A percentile compares a stretch with the other conserved stretches of the same genome.
Evolutionary conservation across 2,113 vertebrate genomes (phyloP).

Genomic region (Paracanthobrama guichenoti): DNA sequence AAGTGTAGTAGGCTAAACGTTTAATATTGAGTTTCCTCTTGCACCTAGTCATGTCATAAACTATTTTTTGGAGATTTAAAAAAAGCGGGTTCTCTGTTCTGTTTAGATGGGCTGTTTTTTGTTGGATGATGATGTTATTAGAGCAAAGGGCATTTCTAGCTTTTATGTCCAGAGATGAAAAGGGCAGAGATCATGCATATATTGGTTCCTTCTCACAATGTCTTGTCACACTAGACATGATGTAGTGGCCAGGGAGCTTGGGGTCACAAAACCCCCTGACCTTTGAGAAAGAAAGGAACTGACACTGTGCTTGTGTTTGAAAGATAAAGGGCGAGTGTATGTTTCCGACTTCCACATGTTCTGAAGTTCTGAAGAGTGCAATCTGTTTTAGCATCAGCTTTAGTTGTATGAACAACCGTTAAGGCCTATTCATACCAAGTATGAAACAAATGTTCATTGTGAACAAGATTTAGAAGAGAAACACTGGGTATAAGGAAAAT

Average conservation of each 20-base stretch:
- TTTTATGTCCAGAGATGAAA: conserved; percentile 30
- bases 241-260: conserved; percentile 17
- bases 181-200: conserved; percentile 37
- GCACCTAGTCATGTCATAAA: background rate
- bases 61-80: background rate
- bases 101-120: background rate
- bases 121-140: background rate
- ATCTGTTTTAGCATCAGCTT: background rate
- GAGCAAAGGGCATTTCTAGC: conserved; percentile 36
- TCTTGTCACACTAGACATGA: conserved; percentile 43
- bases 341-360: conserved; percentile 24
- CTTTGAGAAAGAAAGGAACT: conserved; percentile 12
- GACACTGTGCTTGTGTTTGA: background rate
- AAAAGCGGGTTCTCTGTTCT: background rate
- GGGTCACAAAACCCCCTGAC: conserved; percentile 36
- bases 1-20: background rate
- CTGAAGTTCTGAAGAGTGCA: conserved; percentile 13
- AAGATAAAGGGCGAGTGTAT: background rate
- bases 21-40: background rate
- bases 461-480: background rate
- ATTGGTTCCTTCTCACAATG: conserved; percentile 19
- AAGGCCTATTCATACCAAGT: background rate
- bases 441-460: background rate
- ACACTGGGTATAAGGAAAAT: background rate
- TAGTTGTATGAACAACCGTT: background rate